A percentile compares a stretch with the other conserved stretches of the same genome.
Evolutionary conservation across 2,888 invertebrate species (phyloP).

Genomic region (Steinernema hermaphroditum): DNA sequence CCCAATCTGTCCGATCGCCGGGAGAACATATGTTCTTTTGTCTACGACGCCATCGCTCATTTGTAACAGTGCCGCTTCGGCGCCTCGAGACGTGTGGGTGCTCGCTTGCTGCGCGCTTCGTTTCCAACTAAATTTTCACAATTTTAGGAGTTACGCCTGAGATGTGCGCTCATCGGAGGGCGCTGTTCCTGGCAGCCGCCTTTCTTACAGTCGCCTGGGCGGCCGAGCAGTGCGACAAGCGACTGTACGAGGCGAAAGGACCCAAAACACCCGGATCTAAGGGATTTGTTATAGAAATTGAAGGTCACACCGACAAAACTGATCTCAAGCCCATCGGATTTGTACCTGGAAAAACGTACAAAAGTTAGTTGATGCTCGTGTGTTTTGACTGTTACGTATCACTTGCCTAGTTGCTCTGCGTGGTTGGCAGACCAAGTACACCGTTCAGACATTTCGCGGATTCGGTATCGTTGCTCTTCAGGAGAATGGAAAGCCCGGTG

Average conservation of each 20-base stretch:
- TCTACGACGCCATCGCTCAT: not conserved
- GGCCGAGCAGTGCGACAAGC: constrained; percentile 41
- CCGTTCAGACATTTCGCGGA: constrained; percentile 67
- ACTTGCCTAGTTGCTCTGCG: constrained; percentile 58
- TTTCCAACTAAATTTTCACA: not conserved
- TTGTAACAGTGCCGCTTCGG: not conserved
- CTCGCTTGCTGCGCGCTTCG: too few species aligned
- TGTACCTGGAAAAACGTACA: constrained; percentile 59
- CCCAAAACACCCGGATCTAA: constrained; percentile 58
- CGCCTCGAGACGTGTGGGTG: not conserved
- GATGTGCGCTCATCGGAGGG: constrained; percentile 5
- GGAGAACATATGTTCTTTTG: constrained; percentile 28
- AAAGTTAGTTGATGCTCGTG: constrained; percentile 32
- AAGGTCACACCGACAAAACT: constrained; percentile 33
- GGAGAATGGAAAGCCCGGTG: constrained; percentile 56
- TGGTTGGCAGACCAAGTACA: constrained; percentile 64
- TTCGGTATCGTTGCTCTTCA: constrained; percentile 61
- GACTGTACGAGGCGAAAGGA: constrained; percentile 53
- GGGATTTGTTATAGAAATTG: constrained; percentile 61
- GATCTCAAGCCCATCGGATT: constrained; percentile 48
- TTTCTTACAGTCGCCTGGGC: not conserved
- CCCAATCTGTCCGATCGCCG: constrained; percentile 14
- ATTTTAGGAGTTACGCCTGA: not conserved
- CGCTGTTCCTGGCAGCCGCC: constrained; percentile 1
- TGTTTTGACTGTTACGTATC: not conserved